These are phyloP conservation scores for Agrochola circellaris DNA, from an alignment of 2,888 invertebrate species.

Conservation along the genomic window DNA sequence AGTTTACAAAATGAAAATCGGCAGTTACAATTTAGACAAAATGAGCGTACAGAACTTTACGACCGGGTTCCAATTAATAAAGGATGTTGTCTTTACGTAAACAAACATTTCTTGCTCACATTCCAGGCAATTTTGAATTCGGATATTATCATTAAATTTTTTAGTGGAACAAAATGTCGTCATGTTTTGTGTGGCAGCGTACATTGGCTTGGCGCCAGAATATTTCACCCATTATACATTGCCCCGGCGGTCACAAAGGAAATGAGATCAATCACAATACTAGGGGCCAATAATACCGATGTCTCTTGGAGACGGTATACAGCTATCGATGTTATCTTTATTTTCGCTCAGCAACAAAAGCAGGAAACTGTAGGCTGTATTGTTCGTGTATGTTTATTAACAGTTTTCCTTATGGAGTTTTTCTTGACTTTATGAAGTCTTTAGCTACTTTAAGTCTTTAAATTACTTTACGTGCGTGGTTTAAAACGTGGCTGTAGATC, in stretches of 20 bases:
- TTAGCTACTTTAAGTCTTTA: conserved; percentile 4
- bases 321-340: conserved; percentile 39
- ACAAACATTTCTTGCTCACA: conserved; percentile 42
- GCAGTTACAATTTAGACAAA: conserved; percentile 1
- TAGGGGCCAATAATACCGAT: conserved; percentile 64
- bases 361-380: conserved; percentile 31
- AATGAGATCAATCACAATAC: conserved; percentile 82
- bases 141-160: conserved; percentile 70
- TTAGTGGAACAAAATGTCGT: conserved; percentile 75
- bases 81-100: conserved; percentile 33
- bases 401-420: conserved; percentile 36
- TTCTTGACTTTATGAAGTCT: conserved; percentile 5
- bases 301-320: conserved; percentile 51
- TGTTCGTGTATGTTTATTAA: conserved; percentile 24
- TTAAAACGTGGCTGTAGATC: not conserved
- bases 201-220: conserved; percentile 83
- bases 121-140: conserved; percentile 48
- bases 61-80: conserved; percentile 30
- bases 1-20: conserved; percentile 6
- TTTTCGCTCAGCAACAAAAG: conserved; percentile 43
- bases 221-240: conserved; percentile 82
- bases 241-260: conserved; percentile 80
- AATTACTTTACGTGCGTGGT: not conserved
- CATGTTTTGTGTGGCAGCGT: conserved; percentile 76
- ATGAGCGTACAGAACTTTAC: conserved; percentile 14